Evolutionary conservation across 1,140 invertebrate species (phyloP), one percentile per base, ranked within the genome.

Genomic region (Psilanteris sp.): DNA sequence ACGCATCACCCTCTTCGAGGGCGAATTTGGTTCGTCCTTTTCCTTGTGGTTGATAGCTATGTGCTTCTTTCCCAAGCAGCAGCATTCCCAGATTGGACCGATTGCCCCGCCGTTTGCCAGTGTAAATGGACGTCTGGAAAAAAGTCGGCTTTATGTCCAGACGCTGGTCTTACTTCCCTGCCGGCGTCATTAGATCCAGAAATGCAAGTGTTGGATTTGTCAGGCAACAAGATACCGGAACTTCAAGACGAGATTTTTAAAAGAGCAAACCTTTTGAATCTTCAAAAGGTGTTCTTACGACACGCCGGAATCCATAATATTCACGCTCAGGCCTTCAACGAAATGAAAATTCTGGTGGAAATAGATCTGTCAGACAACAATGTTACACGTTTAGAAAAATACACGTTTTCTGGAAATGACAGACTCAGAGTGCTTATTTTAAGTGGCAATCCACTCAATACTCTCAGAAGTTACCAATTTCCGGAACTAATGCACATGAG

Each of bases 41-140:
- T 87, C 16, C 43, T 88, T 9, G 39, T 85, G 14, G 55, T 82
- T 8, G 79, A 78, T 9, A 82, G 80, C 26, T 82, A 81, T 32
- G 78, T 80, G 6, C 62, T 85, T 11, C 66, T 83, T 10, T 82
- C 88, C 4, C 78, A 81, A 7, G 89, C 89, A 52, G 85, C 87
- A 8, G 91, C 89, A 37, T 90, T 89, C 54, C 90, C 92, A 44
- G 94, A 96, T 83, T 96, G 94, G 94, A 93, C 93, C 7, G 93
- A 94, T 79, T 96, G 95, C 83, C 94, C 94, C 29, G 84, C 90
- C 7, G 92, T 93, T 48, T 96, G 95, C 83, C 91, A 91, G 66
- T 97, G 95, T 90, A 96, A 95, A 87, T 97, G 96, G 95, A 93
- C 93, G 8, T 94, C 93, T 8, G 95, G 95, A 15, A 96, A 96